Evolutionary conservation across 1,140 invertebrate species (phyloP).

Genomic region (Trialeurodes vaporariorum): DNA sequence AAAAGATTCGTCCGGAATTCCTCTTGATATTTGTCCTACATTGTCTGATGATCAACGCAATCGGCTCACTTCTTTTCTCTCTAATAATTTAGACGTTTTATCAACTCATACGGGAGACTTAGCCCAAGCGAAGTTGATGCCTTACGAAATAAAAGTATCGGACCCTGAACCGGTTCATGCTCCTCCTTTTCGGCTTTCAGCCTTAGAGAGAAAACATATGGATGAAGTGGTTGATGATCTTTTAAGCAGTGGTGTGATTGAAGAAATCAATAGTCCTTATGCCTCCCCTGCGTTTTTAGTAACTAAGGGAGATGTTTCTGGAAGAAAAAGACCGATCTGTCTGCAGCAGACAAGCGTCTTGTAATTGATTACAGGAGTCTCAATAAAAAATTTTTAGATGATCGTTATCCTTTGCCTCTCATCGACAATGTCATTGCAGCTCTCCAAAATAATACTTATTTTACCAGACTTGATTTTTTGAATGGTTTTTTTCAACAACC

Average conservation of each 20-base stretch:
- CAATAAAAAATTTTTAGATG: not conserved
- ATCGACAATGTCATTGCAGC: not conserved
- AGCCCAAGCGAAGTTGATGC: not conserved
- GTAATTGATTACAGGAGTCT: not conserved
- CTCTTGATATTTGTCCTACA: no score
- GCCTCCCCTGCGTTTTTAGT: not conserved
- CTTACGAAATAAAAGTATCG: not conserved
- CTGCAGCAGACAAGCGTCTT: not conserved
- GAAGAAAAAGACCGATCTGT: not conserved
- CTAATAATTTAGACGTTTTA: no score
- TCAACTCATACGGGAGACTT: not conserved
- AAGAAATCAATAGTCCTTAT: not conserved
- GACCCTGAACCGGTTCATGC: not conserved
- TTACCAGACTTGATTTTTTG: not conserved
- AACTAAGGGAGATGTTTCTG: not conserved
- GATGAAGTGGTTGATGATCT: not conserved
- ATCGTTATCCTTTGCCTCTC: not conserved
- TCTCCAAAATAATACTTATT: not conserved
- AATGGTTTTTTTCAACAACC: not conserved
- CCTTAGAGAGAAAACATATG: not conserved
- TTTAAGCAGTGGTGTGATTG: not conserved
- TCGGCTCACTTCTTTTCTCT: no score
- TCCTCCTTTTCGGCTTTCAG: not conserved
- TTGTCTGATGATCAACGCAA: no score
- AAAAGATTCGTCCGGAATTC: no score